Evolutionary conservation across 1,140 invertebrate genomes (phyloP).

Genomic region (Littorina saxatilis): DNA sequence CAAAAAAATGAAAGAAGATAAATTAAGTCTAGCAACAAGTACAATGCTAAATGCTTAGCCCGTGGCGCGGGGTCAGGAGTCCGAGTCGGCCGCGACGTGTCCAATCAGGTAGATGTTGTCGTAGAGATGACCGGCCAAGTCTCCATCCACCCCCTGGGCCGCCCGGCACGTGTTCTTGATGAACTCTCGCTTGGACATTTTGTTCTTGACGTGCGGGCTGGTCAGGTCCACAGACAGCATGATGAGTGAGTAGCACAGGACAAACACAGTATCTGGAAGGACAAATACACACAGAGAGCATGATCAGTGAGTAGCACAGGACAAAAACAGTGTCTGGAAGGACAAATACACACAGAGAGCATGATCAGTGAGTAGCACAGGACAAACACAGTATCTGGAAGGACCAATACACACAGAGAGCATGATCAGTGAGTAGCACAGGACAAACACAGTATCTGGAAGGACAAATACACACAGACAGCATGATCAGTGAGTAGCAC

Average conservation of each 20-base stretch:
- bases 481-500: slow-evolving; percentile 78
- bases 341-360: too few relatives aligned
- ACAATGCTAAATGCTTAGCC: not conserved
- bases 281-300: slow-evolving; percentile 75
- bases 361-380: not conserved
- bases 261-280: slow-evolving; percentile 77
- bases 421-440: too few relatives aligned
- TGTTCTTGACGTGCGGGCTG: slow-evolving; percentile 79
- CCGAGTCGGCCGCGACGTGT: slow-evolving; percentile 73
- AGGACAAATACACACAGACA: too few relatives aligned
- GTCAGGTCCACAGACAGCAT: slow-evolving; percentile 78
- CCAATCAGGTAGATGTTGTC: slow-evolving; percentile 79
- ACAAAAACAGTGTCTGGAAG: slow-evolving; percentile 77
- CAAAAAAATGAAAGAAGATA: not conserved
- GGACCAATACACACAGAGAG: too few relatives aligned
- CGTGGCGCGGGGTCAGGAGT: slow-evolving; percentile 29
- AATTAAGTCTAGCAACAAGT: not conserved
- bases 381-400: too few relatives aligned
- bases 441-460: too few relatives aligned
- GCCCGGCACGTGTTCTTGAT: slow-evolving; percentile 79
- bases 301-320: slow-evolving; percentile 78
- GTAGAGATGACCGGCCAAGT: slow-evolving; percentile 78
- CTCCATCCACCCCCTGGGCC: slow-evolving; percentile 74
- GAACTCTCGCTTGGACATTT: slow-evolving; percentile 80
- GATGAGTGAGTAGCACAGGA: slow-evolving; percentile 79